Conservation (phyloP, 1,140 invertebrate genomes). For the Samia ricini region DNA sequence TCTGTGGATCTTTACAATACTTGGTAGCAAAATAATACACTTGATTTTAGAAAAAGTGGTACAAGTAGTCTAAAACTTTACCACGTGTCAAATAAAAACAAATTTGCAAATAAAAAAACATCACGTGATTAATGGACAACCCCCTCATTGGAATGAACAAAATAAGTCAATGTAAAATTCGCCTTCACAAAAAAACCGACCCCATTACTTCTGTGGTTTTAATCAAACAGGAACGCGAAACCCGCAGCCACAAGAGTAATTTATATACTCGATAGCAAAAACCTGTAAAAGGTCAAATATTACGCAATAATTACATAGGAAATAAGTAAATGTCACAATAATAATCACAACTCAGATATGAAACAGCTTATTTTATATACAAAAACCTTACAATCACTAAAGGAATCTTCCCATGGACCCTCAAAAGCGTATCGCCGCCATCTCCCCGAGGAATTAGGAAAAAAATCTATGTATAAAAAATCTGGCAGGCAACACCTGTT, state of each 20-base stretch:
- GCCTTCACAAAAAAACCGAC: not conserved
- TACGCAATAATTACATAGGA: not conserved
- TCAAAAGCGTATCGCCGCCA: slow-evolving; percentile 45
- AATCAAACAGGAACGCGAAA: not conserved
- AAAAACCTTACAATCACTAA: slow-evolving; percentile 20
- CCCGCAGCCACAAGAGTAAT: not conserved
- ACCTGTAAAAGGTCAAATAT: not conserved
- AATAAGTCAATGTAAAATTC: too few relatives aligned
- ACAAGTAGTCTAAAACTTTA: too few relatives aligned
- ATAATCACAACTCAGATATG: not conserved
- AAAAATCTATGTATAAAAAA: slow-evolving; percentile 46
- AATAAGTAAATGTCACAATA: not conserved
- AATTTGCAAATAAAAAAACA: too few relatives aligned
- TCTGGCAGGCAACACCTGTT: slow-evolving; percentile 62
- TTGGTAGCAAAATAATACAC: too few relatives aligned
- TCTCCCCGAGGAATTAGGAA: slow-evolving; percentile 32
- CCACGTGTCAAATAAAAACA: too few relatives aligned
- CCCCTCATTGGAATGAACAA: too few relatives aligned
- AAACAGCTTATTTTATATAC: not conserved
- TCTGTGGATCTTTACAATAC: too few relatives aligned
- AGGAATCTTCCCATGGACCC: slow-evolving; percentile 45
- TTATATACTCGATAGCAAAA: not conserved
- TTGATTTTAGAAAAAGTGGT: too few relatives aligned
- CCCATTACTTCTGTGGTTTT: not conserved
- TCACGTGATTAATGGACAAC: too few relatives aligned